Conservation (phyloP, 2,888 invertebrate species). For the Troglohyphantes excavatus region DNA sequence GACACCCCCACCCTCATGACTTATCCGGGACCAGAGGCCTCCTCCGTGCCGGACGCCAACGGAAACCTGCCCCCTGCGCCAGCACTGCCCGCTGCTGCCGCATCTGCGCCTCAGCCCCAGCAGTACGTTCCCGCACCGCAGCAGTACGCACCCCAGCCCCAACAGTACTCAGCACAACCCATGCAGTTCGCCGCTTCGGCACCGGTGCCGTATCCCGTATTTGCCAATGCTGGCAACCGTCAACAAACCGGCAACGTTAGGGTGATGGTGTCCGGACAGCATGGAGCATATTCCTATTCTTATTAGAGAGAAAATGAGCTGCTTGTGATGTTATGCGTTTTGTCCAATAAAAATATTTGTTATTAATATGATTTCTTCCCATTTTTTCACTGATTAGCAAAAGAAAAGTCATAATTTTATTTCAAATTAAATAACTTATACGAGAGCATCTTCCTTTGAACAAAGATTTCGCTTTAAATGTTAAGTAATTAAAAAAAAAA, state of each 20-base stretch:
- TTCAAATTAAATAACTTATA: too few species aligned
- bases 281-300: constrained; percentile 49
- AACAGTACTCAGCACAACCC: constrained; percentile 12
- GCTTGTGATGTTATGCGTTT: background rate
- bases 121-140: background rate
- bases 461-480: too few species aligned
- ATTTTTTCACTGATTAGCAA: too few species aligned
- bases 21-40: constrained; percentile 70
- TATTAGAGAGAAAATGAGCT: constrained; percentile 19
- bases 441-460: too few species aligned
- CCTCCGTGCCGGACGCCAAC: constrained; percentile 59
- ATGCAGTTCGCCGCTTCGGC: constrained; percentile 34
- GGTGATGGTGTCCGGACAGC: constrained; percentile 32
- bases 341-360: constrained; percentile 40
- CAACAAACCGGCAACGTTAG: constrained; percentile 24
- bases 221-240: background rate
- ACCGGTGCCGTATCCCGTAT: constrained; percentile 23
- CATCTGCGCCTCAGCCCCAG: background rate
- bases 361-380: too few species aligned
- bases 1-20: constrained; percentile 76
- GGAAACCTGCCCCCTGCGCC: constrained; percentile 63
- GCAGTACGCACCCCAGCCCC: constrained; percentile 9
- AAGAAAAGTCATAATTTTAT: too few species aligned
- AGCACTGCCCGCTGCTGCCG: constrained; percentile 28
- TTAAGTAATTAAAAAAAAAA: too few species aligned